These are phyloP conservation scores for Notolepis coatsorum DNA, from an alignment of 2,797 vertebrate species.

Conservation along the genomic window DNA sequence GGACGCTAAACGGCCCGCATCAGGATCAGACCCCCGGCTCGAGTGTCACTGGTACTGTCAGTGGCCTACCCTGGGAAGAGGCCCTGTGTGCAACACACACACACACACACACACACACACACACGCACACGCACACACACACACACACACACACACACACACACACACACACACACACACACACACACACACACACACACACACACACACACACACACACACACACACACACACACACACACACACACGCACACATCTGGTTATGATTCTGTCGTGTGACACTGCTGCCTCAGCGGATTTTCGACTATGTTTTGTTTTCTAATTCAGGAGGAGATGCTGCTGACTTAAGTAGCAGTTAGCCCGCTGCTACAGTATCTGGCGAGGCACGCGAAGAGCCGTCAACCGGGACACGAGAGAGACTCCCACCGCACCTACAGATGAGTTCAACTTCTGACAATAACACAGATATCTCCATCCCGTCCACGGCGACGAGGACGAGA, in stretches of 20 bases:
- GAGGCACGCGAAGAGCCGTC: slow-evolving; percentile 8
- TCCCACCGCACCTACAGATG: slow-evolving; percentile 37
- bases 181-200: too few relatives aligned
- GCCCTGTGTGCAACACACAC: background rate
- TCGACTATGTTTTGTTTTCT: slow-evolving; percentile 65
- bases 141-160: background rate
- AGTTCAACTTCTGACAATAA: too few relatives aligned
- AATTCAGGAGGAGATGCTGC: slow-evolving; percentile 61
- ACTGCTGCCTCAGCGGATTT: slow-evolving; percentile 71
- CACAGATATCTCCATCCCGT: too few relatives aligned
- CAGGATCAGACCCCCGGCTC: slow-evolving; percentile 31
- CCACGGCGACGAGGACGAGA: too few relatives aligned
- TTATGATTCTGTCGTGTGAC: slow-evolving; percentile 34
- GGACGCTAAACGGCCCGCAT: slow-evolving; percentile 60
- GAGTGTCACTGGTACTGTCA: slow-evolving; percentile 39
- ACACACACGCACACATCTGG: slow-evolving; percentile 46
- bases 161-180: background rate
- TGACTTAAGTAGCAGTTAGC: slow-evolving; percentile 62
- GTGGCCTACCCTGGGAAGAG: slow-evolving; percentile 32
- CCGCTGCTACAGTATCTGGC: slow-evolving; percentile 49
- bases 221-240: slow-evolving; percentile 2
- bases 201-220: too few relatives aligned
- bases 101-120: background rate
- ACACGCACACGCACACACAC: background rate
- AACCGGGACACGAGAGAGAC: background rate